phyloP scores from a whole-genome alignment of 2,113 vertebrate genomes.

The Chionomys nivalis region DNA sequence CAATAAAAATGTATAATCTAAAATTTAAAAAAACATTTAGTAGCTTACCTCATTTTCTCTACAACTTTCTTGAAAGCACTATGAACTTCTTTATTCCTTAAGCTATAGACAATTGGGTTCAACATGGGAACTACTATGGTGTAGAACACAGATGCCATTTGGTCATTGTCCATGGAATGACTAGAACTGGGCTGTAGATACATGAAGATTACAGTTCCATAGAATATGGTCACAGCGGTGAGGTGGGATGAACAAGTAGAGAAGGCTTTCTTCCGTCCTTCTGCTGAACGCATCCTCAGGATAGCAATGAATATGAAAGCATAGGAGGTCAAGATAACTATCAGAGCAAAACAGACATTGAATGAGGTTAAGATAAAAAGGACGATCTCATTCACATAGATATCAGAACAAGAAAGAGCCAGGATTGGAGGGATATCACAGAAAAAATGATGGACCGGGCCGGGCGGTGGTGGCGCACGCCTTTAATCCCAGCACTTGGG shows the following conservation, averaged over 20 bases:
- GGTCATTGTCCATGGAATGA: constrained; percentile 15
- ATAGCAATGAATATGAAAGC: background rate
- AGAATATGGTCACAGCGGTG: constrained; percentile 1
- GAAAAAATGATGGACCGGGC: constrained; percentile 9
- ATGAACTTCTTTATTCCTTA: constrained; percentile 28
- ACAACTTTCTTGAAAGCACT: background rate
- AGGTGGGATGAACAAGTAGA: constrained; percentile 30
- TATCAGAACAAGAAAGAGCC: background rate
- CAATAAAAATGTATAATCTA: too few relatives aligned
- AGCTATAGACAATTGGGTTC: background rate
- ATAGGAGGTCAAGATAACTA: constrained; percentile 7
- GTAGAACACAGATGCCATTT: constrained; percentile 19
- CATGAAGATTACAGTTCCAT: constrained; percentile 39
- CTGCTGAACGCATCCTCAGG: background rate
- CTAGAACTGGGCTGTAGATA: constrained; percentile 24
- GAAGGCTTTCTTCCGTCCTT: background rate
- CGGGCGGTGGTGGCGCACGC: too few relatives aligned
- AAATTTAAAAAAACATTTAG: too few relatives aligned
- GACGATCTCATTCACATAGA: background rate
- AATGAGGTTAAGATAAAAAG: background rate
- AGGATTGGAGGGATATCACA: constrained; percentile 20
- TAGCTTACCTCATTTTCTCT: background rate
- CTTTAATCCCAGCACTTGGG: too few relatives aligned
- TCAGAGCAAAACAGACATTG: background rate
- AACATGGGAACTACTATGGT: constrained; percentile 12